Conservation (phyloP, 2,797 vertebrate genomes). For the Basileuterus tristriatus region DNA sequence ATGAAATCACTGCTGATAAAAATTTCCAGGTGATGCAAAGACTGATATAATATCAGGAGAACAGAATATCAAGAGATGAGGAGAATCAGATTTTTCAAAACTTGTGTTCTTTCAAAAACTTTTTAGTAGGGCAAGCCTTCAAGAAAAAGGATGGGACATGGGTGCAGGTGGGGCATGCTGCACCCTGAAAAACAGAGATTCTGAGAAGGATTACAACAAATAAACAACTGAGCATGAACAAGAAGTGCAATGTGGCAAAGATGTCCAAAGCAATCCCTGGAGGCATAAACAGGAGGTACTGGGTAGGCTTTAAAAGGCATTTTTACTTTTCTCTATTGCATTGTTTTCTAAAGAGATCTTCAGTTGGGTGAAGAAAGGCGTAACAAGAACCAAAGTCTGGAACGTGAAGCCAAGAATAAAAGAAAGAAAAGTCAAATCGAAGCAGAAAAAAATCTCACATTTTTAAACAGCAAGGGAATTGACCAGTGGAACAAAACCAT, state of each 20-base stretch:
- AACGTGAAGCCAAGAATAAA: conserved; percentile 7
- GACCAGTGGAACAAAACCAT: conserved; percentile 26
- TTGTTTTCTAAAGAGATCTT: conserved; percentile 33
- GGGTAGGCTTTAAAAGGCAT: neutral
- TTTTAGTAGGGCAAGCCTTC: neutral
- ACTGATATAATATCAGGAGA: neutral
- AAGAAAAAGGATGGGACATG: neutral
- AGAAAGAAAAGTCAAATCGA: neutral
- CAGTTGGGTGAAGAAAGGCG: conserved; percentile 18
- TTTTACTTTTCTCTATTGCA: conserved; percentile 19
- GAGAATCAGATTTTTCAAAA: neutral
- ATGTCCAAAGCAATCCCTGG: neutral
- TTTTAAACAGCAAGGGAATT: conserved; percentile 19
- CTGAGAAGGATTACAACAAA: neutral
- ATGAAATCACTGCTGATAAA: neutral
- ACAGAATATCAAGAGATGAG: neutral
- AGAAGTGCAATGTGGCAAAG: neutral
- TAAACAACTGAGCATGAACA: neutral
- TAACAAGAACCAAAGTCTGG: conserved; percentile 37
- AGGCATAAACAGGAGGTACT: neutral
- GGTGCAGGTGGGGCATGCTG: neutral
- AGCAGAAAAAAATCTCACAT: conserved; percentile 19
- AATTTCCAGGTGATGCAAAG: neutral
- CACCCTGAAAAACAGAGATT: neutral
- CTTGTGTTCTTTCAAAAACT: neutral